A percentile compares a stretch with the other conserved stretches of the same genome.
phyloP scores from a whole-genome alignment of 2,113 vertebrate genomes.

The Silurus glanis region DNA sequence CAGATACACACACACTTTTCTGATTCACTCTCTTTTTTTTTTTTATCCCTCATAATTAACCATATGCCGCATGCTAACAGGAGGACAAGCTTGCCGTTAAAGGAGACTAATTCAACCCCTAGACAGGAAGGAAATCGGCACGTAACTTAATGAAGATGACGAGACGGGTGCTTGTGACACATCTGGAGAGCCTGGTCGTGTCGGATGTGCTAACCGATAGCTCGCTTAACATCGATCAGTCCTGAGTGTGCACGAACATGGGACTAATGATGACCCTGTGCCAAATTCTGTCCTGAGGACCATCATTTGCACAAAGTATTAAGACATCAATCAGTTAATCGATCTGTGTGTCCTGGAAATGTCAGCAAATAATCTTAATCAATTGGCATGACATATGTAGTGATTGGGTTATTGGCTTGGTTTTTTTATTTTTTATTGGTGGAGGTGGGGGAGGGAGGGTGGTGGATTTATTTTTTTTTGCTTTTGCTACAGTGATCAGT shows the following conservation, averaged over 20 bases:
- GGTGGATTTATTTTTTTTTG: background rate
- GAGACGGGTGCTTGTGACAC: slow-evolving; percentile 22
- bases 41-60: slow-evolving; percentile 24
- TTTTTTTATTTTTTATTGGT: background rate
- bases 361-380: slow-evolving; percentile 35
- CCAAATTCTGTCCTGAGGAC: background rate
- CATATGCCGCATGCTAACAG: slow-evolving; percentile 38
- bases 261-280: background rate
- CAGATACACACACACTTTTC: background rate
- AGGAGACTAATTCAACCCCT: slow-evolving; percentile 42
- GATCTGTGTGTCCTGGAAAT: slow-evolving; percentile 38
- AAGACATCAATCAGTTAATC: slow-evolving; percentile 43
- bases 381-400: slow-evolving; percentile 2
- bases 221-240: slow-evolving; percentile 12
- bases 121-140: slow-evolving; percentile 40
- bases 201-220: background rate
- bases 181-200: slow-evolving; percentile 15
- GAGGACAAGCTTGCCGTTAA: slow-evolving; percentile 37
- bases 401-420: background rate
- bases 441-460: too few relatives aligned
- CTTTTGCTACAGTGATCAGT: slow-evolving; percentile 10
- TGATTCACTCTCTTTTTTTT: background rate
- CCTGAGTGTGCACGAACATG: background rate
- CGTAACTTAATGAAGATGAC: slow-evolving; percentile 42
- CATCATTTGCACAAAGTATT: slow-evolving; percentile 37